Conservation (phyloP, 1,140 invertebrate species). For the Drosophila mayri region DNA sequence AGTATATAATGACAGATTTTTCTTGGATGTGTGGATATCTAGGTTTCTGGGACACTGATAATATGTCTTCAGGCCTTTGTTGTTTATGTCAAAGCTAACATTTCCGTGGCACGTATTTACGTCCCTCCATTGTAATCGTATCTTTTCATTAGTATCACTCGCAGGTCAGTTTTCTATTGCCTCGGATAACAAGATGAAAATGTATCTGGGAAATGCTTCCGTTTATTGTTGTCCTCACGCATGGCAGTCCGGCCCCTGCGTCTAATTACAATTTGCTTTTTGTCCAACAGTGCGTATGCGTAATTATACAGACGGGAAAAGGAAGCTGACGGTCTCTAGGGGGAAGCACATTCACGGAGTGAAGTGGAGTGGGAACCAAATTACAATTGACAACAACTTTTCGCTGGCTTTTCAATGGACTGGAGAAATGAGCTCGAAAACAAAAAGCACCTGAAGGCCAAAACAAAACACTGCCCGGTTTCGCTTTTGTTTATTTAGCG, state of each 20-base stretch:
- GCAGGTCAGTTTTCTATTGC: constrained; percentile 13
- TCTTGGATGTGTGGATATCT: not conserved
- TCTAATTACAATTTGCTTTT: constrained; percentile 73
- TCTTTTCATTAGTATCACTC: constrained; percentile 7
- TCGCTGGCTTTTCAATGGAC: constrained; percentile 28
- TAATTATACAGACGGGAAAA: constrained; percentile 53
- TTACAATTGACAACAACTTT: constrained; percentile 69
- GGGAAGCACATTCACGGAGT: not conserved
- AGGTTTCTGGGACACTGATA: not conserved
- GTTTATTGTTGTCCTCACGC: constrained; percentile 28
- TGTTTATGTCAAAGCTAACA: not conserved
- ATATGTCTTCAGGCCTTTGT: not conserved
- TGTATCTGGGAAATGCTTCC: constrained; percentile 10
- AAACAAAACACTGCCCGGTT: constrained; percentile 26
- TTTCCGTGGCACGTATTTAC: not conserved
- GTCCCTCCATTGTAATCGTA: not conserved
- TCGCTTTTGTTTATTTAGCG: not conserved
- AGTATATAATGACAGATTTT: not conserved
- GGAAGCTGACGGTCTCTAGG: constrained; percentile 11
- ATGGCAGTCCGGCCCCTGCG: constrained; percentile 47
- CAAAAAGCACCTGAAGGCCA: constrained; percentile 38
- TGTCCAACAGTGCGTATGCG: constrained; percentile 69
- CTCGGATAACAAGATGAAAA: constrained; percentile 1
- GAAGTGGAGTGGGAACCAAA: constrained; percentile 57
- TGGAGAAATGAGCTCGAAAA: constrained; percentile 12